Percentiles rank a stretch among this genome's conserved stretches.
These are phyloP conservation scores for Gallinago paraguaiae DNA, from an alignment of 2,113 vertebrate genomes.

Conservation along the genomic window DNA sequence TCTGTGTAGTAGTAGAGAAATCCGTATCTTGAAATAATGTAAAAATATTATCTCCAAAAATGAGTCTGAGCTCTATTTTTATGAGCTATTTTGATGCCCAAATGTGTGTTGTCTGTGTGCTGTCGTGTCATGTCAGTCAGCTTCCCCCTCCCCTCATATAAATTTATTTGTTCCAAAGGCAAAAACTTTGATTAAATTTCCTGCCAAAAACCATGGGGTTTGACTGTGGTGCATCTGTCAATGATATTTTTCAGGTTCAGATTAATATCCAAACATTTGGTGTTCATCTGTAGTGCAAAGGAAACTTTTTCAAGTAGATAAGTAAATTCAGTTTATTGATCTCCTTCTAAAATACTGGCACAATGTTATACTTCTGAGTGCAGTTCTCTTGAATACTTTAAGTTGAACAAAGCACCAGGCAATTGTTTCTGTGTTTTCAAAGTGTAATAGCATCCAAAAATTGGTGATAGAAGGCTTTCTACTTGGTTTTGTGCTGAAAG, in stretches of 20 bases:
- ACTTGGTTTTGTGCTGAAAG: not conserved
- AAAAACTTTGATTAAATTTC: not conserved
- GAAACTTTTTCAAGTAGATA: not conserved
- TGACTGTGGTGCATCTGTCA: not conserved
- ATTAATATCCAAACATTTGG: not conserved
- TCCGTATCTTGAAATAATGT: not conserved
- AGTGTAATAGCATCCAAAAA: not conserved
- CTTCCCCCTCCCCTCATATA: accelerated
- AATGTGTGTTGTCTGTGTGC: not conserved
- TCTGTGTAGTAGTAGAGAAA: not conserved
- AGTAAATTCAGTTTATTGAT: not conserved
- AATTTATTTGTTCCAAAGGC: not conserved
- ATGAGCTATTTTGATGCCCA: not conserved
- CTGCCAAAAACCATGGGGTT: not conserved
- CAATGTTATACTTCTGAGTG: not conserved
- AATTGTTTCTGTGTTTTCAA: not conserved
- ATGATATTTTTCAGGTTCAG: not conserved
- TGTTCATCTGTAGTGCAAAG: not conserved
- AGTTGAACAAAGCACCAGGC: not conserved
- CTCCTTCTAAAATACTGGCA: not conserved
- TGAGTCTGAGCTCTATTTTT: not conserved
- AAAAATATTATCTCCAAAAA: not conserved
- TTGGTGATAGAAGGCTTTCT: not conserved
- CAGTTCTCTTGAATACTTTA: not conserved
- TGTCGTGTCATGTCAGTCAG: not conserved